Evolutionary conservation across 92 coral and sea anemone genomes (phyloP).

Genomic region (Umimayanthus chanpuru): DNA sequence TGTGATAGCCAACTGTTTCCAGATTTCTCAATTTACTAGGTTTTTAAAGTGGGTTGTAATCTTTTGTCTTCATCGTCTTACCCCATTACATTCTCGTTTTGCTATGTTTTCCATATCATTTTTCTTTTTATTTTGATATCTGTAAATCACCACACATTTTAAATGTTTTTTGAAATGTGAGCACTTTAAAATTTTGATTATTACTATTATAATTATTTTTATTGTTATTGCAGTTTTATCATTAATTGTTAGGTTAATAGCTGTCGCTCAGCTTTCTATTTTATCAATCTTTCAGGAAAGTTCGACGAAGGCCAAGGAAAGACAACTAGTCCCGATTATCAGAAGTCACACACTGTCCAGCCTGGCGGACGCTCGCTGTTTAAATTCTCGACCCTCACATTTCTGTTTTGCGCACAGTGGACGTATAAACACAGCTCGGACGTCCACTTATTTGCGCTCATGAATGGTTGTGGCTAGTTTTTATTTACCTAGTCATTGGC

Average conservation of each 20-base stretch:
- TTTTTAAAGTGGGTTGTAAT: too few species aligned
- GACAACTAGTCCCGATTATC: not conserved
- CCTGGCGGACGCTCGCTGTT: not conserved
- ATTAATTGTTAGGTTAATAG: not conserved
- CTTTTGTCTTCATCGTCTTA: too few species aligned
- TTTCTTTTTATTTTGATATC: too few species aligned
- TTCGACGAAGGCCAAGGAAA: slow-evolving; percentile 17
- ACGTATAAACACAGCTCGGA: not conserved
- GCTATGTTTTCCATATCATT: too few species aligned
- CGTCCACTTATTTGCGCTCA: not conserved
- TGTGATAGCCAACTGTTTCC: too few species aligned
- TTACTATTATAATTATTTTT: too few species aligned
- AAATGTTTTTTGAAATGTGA: not conserved
- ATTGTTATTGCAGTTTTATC: not conserved
- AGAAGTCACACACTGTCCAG: not conserved
- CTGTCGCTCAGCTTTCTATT: not conserved
- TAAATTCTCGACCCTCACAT: not conserved
- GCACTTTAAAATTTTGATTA: too few species aligned
- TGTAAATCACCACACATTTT: too few species aligned
- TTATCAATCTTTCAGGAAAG: slow-evolving; percentile 21
- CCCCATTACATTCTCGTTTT: too few species aligned
- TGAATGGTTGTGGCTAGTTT: not conserved
- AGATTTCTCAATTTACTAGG: too few species aligned
- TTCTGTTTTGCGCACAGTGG: not conserved
- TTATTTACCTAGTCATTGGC: not conserved